Conservation (phyloP, 2,888 invertebrate species). For the Eulithis testata region DNA sequence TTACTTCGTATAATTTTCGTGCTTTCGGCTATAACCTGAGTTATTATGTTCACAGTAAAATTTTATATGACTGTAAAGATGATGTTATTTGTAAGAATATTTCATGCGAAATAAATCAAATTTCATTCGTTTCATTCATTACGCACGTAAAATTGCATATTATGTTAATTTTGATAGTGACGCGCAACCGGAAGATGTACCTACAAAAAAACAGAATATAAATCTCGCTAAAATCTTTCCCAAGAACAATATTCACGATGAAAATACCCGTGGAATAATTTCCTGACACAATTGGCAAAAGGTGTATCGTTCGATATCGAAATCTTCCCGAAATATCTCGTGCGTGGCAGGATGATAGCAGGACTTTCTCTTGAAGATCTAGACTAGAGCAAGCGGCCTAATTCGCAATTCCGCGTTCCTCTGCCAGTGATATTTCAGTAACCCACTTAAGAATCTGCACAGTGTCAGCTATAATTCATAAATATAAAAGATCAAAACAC, state of each 20-base stretch:
- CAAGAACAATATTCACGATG: slow-evolving; percentile 39
- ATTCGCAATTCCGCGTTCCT: slow-evolving; percentile 59
- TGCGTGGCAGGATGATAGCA: slow-evolving; percentile 32
- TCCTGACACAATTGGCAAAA: slow-evolving; percentile 63
- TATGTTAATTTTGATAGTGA: slow-evolving; percentile 2
- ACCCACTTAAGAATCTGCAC: slow-evolving; percentile 25
- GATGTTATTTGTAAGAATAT: slow-evolving; percentile 5
- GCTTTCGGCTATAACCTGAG: slow-evolving; percentile 56
- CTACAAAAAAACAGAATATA: slow-evolving; percentile 14
- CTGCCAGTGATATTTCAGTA: slow-evolving; percentile 34
- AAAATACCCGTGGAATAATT: slow-evolving; percentile 45
- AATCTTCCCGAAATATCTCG: slow-evolving; percentile 26
- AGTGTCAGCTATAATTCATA: slow-evolving; percentile 27
- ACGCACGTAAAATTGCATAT: slow-evolving; percentile 1
- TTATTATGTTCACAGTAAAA: slow-evolving; percentile 23
- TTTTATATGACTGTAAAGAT: slow-evolving; percentile 27
- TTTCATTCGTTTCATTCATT: slow-evolving; percentile 17
- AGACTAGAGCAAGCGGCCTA: slow-evolving; percentile 47
- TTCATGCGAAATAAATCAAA: slow-evolving; percentile 5
- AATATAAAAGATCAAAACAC: slow-evolving; percentile 23
- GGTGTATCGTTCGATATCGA: slow-evolving; percentile 48
- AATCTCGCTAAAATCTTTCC: slow-evolving; percentile 23
- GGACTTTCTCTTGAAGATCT: slow-evolving; percentile 51
- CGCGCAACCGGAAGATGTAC: slow-evolving; percentile 5
- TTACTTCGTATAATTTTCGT: slow-evolving; percentile 33